phyloP scores from a whole-genome alignment of 1,140 invertebrate species.

The Drosophila mayri region DNA sequence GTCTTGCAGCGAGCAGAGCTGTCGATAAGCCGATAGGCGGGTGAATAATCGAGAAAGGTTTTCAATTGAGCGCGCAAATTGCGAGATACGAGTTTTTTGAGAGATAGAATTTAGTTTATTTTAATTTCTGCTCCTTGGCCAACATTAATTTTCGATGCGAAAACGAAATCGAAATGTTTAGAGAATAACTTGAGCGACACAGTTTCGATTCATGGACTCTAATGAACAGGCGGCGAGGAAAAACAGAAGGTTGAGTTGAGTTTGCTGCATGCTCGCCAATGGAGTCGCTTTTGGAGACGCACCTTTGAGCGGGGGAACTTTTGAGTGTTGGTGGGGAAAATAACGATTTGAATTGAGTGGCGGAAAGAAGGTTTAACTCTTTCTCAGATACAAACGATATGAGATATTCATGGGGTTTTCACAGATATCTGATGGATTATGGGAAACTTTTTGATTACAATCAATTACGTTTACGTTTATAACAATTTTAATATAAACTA shows the following conservation, averaged over 20 bases:
- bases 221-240: slow-evolving; percentile 72
- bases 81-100: no score
- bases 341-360: slow-evolving; percentile 23
- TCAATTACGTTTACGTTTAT: no score
- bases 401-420: no score
- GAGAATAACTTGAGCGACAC: slow-evolving; percentile 57
- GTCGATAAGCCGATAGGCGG: neutral
- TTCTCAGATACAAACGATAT: neutral
- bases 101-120: neutral
- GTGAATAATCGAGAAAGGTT: neutral
- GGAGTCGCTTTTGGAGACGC: slow-evolving; percentile 30
- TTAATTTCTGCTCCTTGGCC: neutral
- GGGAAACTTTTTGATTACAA: no score
- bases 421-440: no score
- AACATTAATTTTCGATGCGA: neutral
- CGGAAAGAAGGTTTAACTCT: slow-evolving; percentile 19
- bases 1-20: neutral
- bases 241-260: slow-evolving; percentile 48
- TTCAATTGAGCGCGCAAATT: no score
- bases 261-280: slow-evolving; percentile 25
- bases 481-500: no score
- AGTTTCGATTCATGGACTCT: slow-evolving; percentile 85
- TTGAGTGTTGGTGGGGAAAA: slow-evolving; percentile 15
- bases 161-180: slow-evolving; percentile 24
- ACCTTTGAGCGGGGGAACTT: neutral